Percentiles rank a stretch among this genome's conserved stretches.
phyloP scores from a whole-genome alignment of 1,140 invertebrate species.

The Nomia melanderi region DNA sequence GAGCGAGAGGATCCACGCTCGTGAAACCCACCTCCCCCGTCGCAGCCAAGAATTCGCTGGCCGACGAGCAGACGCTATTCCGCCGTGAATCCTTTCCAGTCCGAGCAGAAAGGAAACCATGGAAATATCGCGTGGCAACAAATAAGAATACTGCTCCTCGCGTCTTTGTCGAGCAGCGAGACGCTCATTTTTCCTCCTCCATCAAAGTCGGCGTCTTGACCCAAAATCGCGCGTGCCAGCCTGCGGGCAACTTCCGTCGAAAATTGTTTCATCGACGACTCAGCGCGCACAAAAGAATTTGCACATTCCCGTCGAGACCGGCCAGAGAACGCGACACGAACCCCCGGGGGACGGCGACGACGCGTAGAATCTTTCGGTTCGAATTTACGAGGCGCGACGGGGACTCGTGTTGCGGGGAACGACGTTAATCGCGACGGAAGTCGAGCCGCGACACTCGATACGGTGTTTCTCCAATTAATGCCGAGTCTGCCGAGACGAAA shows the following conservation, averaged over 20 bases:
- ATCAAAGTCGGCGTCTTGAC: slow-evolving; percentile 14
- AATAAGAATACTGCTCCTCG: slow-evolving; percentile 50
- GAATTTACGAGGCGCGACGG: too few species aligned
- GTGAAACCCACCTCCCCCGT: slow-evolving; percentile 29
- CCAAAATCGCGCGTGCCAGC: slow-evolving; percentile 23
- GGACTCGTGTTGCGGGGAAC: background rate
- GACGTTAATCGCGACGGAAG: background rate
- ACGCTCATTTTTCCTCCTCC: slow-evolving; percentile 7
- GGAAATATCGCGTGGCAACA: slow-evolving; percentile 58
- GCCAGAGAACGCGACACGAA: background rate
- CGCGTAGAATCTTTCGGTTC: too few species aligned
- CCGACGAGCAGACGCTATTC: slow-evolving; percentile 52
- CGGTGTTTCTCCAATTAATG: slow-evolving; percentile 10
- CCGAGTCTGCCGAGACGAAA: background rate
- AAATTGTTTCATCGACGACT: slow-evolving; percentile 1
- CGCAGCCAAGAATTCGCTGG: slow-evolving; percentile 41
- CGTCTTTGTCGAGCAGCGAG: slow-evolving; percentile 2
- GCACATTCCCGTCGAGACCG: slow-evolving; percentile 2
- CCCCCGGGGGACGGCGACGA: too few species aligned
- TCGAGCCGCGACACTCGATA: background rate
- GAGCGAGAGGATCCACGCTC: slow-evolving; percentile 3
- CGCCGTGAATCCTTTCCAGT: slow-evolving; percentile 43
- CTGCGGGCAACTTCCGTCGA: background rate
- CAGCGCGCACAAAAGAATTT: slow-evolving; percentile 6
- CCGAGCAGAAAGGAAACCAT: slow-evolving; percentile 8